phyloP scores from a whole-genome alignment of 2,797 vertebrate species.

The Alcedo atthis region DNA sequence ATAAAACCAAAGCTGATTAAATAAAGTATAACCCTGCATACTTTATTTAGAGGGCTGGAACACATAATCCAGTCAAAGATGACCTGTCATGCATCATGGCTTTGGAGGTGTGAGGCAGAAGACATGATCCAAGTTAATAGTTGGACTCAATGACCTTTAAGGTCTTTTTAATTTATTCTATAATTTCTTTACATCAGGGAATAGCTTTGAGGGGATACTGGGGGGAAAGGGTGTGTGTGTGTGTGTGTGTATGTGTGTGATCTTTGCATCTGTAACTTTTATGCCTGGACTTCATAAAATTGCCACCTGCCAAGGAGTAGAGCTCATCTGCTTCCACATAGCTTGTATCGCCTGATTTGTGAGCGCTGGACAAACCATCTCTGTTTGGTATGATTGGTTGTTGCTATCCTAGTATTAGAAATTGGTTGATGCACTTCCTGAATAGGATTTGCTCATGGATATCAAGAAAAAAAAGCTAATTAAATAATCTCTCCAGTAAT shows the following conservation, averaged over 20 bases:
- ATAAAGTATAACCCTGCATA: neutral
- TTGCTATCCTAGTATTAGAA: neutral
- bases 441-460: neutral
- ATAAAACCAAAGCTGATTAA: neutral
- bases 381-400: neutral
- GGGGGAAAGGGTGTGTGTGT: fast-evolving
- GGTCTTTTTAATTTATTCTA: neutral
- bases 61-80: neutral
- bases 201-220: neutral
- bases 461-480: neutral
- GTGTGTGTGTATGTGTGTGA: too few species aligned
- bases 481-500: neutral
- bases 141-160: neutral
- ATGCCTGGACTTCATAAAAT: neutral
- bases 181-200: neutral
- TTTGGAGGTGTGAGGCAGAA: neutral
- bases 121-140: neutral
- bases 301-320: neutral
- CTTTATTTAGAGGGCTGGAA: neutral
- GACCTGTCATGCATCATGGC: neutral
- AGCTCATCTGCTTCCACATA: neutral
- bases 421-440: neutral
- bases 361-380: neutral
- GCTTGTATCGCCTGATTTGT: neutral
- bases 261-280: neutral